Evolutionary conservation across 2,888 invertebrate species (phyloP), one percentile per base, ranked within the genome.

Genomic region (Lithophane leautieri): DNA sequence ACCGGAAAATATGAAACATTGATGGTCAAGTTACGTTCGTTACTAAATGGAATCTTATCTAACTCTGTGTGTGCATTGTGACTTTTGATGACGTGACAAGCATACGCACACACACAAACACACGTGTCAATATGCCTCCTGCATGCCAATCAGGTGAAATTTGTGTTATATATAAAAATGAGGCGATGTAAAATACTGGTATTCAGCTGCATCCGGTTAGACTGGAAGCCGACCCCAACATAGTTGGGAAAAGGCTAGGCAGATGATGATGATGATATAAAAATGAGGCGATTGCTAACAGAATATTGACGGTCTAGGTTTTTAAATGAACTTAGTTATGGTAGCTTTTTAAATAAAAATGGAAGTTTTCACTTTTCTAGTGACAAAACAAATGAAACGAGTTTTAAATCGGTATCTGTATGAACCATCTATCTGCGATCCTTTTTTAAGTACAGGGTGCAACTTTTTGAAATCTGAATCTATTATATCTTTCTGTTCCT

Each of bases 71-170:
- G 79, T 70, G 60, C 77, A n/a, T 69, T 19, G 56, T 58, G 73
- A 83, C 79, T 79, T 79, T 84, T 86, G 81, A 87, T 91, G 89
- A 90, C 91, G 91, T 91, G 92, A 88, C 90, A 87, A 86, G 90
- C 92, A 93, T 72, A 68, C 56, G 7, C 73, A 67, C 58, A 65
- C 69, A 74, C 91, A 86, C 78, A 89, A 86, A 73, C 75, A 56
- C 50, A 79, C 80, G 85, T 84, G 85, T 88, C 81, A 72, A 73
- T n/a, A 70, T 69, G 79, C 78, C 63, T 75, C 86, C 89, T 90
- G 95, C 91, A 96, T 96, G 91, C 87, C 89, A 92, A 96, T 90
- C 77, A 90, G 90, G 96, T 92, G 96, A 96, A 96, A 96, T 94
- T 95, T 89, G 79, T 81, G 78, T 79, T 89, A 87, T 86, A 88